Conservation (phyloP, 1,140 invertebrate species). For the Drosophila busckii region DNA sequence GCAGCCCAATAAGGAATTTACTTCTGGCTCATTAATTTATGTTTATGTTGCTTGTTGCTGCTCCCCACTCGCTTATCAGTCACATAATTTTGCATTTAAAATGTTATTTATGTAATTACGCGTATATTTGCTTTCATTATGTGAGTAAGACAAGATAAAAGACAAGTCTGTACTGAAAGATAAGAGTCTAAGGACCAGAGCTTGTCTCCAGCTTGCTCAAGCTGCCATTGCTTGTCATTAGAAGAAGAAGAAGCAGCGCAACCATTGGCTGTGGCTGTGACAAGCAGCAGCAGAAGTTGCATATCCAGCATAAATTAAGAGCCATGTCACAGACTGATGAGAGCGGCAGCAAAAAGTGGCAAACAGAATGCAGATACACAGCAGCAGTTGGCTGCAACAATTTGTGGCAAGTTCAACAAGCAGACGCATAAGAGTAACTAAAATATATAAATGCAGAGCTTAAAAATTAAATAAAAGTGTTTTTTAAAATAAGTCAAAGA, state of each 20-base stretch:
- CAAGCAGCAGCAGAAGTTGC: slow-evolving; percentile 34
- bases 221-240: slow-evolving; percentile 30
- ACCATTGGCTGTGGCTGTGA: no score
- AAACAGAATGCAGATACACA: background rate
- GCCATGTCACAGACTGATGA: slow-evolving; percentile 3
- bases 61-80: slow-evolving; percentile 17
- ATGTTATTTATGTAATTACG: slow-evolving; percentile 39
- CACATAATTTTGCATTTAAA: slow-evolving; percentile 38
- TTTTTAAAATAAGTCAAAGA: no score
- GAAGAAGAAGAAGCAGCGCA: slow-evolving; percentile 11
- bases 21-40: slow-evolving; percentile 24
- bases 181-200: slow-evolving; percentile 5
- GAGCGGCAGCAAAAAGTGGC: background rate
- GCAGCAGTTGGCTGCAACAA: slow-evolving; percentile 15
- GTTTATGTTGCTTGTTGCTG: slow-evolving; percentile 8
- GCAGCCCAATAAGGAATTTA: slow-evolving; percentile 13
- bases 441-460: no score
- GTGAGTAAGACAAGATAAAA: slow-evolving; percentile 38
- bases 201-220: slow-evolving; percentile 13
- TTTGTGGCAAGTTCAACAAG: no score
- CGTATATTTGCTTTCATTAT: slow-evolving; percentile 33
- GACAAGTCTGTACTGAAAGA: background rate
- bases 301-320: slow-evolving; percentile 49
- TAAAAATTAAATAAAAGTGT: no score
- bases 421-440: no score